These are phyloP conservation scores for Argyresthia albistria DNA, from an alignment of 2,888 invertebrate species.

Conservation along the genomic window DNA sequence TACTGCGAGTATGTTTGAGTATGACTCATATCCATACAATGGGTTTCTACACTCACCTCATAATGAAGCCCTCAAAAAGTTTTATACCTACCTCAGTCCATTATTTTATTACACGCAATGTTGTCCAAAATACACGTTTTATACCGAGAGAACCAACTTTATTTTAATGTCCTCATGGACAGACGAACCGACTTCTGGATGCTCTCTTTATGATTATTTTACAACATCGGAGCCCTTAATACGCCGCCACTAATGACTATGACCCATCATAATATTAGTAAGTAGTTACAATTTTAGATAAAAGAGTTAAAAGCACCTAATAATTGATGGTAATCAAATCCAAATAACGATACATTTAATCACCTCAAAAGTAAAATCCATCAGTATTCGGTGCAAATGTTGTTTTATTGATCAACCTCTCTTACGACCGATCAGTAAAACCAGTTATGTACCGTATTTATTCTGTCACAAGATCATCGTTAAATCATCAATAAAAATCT, in stretches of 20 bases:
- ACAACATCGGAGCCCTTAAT: constrained; percentile 14
- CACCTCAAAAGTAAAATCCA: not conserved
- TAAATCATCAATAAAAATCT: constrained; percentile 1
- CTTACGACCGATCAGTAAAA: too few species aligned
- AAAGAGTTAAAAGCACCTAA: constrained; percentile 10
- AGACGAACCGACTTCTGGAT: not conserved
- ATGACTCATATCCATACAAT: too few species aligned
- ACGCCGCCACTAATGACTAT: constrained; percentile 16
- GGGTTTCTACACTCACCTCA: too few species aligned
- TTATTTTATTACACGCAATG: too few species aligned
- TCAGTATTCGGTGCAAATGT: not conserved
- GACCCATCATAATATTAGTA: constrained; percentile 16
- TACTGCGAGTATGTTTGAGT: too few species aligned
- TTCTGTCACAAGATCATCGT: not conserved
- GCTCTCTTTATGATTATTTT: constrained; percentile 11
- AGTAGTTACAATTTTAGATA: not conserved
- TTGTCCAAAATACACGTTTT: too few species aligned
- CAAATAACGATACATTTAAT: constrained; percentile 17
- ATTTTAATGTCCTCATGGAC: not conserved
- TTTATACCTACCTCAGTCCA: too few species aligned
- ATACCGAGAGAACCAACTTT: too few species aligned
- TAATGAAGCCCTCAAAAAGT: too few species aligned
- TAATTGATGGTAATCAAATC: constrained; percentile 22
- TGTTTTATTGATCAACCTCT: not conserved
- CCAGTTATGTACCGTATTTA: too few species aligned